Evolutionary conservation across 2,113 vertebrate species (phyloP).

Genomic region (Noctilio leporinus): DNA sequence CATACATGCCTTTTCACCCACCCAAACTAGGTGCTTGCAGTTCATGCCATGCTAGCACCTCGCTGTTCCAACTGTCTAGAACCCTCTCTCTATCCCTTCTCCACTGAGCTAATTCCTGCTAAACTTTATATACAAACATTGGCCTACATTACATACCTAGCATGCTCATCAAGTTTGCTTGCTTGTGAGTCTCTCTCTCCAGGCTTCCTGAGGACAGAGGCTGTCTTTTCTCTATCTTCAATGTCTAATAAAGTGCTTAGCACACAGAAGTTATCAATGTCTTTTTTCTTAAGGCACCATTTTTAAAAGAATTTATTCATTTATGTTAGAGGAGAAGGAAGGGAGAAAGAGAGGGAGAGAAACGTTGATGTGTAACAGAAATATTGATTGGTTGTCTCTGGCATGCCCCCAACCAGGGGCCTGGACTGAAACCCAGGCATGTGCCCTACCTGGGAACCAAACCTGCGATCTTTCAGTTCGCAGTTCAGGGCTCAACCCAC

Average conservation of each 20-base stretch:
- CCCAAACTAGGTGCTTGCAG: background rate
- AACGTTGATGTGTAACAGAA: too few relatives aligned
- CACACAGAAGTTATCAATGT: background rate
- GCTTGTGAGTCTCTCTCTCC: background rate
- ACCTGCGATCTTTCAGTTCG: too few relatives aligned
- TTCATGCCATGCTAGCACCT: background rate
- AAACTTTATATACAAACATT: background rate
- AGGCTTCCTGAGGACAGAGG: background rate
- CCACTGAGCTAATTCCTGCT: background rate
- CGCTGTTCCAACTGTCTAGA: background rate
- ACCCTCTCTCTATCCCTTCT: background rate
- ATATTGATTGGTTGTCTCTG: too few relatives aligned
- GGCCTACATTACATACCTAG: background rate
- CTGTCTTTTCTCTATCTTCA: background rate
- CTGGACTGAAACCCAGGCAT: too few relatives aligned
- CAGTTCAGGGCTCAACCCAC: too few relatives aligned
- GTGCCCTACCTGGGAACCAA: too few relatives aligned
- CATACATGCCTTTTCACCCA: background rate
- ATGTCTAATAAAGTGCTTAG: background rate
- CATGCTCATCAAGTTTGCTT: background rate
- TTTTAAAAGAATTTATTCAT: too few relatives aligned
- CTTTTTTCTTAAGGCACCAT: background rate
- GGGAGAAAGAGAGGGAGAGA: too few relatives aligned
- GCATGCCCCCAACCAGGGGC: too few relatives aligned
- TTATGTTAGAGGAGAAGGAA: too few relatives aligned